A percentile compares a stretch with the other conserved stretches of the same genome.
Evolutionary conservation across 2,797 vertebrate species (phyloP).

Genomic region (Pseudocheirus occidentalis): DNA sequence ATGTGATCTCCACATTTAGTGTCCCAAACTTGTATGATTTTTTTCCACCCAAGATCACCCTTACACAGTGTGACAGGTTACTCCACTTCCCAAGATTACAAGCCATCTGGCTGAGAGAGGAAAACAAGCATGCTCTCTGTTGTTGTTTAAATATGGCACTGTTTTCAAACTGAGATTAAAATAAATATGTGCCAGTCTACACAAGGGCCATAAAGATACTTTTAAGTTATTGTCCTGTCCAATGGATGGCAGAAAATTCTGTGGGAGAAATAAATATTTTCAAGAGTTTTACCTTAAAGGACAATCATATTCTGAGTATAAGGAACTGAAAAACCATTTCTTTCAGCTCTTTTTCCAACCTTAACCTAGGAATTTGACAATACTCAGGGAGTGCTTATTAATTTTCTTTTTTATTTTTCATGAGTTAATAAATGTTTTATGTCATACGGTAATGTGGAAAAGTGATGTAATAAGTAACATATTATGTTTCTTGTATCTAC

Average conservation of each 20-base stretch:
- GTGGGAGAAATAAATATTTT: not conserved
- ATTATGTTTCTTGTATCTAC: not conserved
- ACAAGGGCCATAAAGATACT: not conserved
- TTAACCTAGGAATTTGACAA: not conserved
- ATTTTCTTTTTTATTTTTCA: not conserved
- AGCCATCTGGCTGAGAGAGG: conserved; percentile 62
- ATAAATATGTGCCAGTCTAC: conserved; percentile 45
- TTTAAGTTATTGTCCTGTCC: not conserved
- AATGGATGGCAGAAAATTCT: not conserved
- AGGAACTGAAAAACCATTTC: not conserved
- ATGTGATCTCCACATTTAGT: not conserved
- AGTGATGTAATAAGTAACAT: not conserved
- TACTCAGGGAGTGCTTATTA: not conserved
- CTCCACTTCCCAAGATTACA: conserved; percentile 61
- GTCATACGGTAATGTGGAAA: not conserved
- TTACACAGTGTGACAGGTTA: conserved; percentile 71
- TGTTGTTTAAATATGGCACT: conserved; percentile 54
- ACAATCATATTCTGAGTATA: not conserved
- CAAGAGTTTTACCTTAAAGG: not conserved
- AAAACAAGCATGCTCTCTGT: conserved; percentile 56
- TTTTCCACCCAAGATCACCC: conserved; percentile 53
- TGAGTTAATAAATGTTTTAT: not conserved
- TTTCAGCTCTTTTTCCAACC: not conserved
- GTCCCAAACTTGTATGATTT: not conserved
- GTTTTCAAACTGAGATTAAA: conserved; percentile 59